A percentile compares a stretch with the other conserved stretches of the same genome.
phyloP scores from a whole-genome alignment of 2,888 invertebrate species.

The Campoplex nolae region DNA sequence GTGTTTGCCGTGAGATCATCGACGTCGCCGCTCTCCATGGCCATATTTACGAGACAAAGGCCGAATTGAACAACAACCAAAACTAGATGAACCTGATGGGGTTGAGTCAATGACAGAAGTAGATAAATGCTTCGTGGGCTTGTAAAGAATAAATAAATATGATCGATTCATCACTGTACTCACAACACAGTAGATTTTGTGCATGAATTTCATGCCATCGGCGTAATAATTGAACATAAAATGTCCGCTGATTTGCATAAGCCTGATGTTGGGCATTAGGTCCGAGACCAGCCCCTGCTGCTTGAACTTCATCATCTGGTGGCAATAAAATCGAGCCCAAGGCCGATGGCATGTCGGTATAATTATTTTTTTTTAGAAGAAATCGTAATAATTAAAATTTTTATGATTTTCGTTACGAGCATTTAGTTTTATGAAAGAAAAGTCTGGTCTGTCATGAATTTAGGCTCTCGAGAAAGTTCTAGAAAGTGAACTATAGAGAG shows the following conservation, averaged over 20 bases:
- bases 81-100: slow-evolving; percentile 86
- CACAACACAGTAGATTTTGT: slow-evolving; percentile 82
- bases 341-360: not conserved
- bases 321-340: slow-evolving; percentile 30
- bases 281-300: slow-evolving; percentile 92
- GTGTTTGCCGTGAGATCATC: slow-evolving; percentile 91
- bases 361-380: slow-evolving; percentile 15
- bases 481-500: not conserved
- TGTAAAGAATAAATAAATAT: not conserved
- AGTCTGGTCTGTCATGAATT: not conserved
- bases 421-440: not conserved
- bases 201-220: slow-evolving; percentile 82
- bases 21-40: slow-evolving; percentile 90
- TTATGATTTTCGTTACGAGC: not conserved
- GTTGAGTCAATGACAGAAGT: slow-evolving; percentile 23
- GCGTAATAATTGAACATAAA: slow-evolving; percentile 92
- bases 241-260: slow-evolving; percentile 92
- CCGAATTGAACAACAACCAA: slow-evolving; percentile 88
- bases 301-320: slow-evolving; percentile 87
- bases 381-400: not conserved
- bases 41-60: slow-evolving; percentile 89
- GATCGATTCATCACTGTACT: slow-evolving; percentile 70
- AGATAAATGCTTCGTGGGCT: not conserved
- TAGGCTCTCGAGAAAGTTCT: slow-evolving; percentile 10
- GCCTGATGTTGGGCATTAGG: slow-evolving; percentile 92